Evolutionary conservation across 2,113 vertebrate species (phyloP).

Genomic region (Mesembrinibis cayennensis): DNA sequence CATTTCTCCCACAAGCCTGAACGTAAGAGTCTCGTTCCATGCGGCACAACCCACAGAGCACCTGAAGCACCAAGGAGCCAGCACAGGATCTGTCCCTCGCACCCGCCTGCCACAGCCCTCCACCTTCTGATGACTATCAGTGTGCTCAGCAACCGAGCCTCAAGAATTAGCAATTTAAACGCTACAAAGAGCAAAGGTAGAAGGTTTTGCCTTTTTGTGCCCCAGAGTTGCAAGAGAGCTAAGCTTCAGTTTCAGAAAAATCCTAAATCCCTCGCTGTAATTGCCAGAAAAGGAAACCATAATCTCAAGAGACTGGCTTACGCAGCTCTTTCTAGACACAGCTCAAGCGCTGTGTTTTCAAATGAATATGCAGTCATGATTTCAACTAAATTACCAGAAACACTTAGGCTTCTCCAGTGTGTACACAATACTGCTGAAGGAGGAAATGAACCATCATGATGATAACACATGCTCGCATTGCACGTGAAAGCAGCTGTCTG

Average conservation of each 20-base stretch:
- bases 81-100: not conserved
- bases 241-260: not conserved
- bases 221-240: not conserved
- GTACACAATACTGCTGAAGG: not conserved
- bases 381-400: slow-evolving; percentile 71
- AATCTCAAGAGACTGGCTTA: not conserved
- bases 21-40: not conserved
- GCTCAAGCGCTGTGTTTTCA: slow-evolving; percentile 25
- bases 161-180: not conserved
- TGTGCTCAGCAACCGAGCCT: not conserved
- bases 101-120: not conserved
- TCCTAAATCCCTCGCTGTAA: not conserved
- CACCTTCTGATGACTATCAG: not conserved
- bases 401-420: not conserved
- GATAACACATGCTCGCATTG: not conserved
- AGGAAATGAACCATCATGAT: slow-evolving; percentile 55
- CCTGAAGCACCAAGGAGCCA: not conserved
- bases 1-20: not conserved
- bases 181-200: not conserved
- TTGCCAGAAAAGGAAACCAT: slow-evolving; percentile 45
- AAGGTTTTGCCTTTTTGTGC: not conserved
- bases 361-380: slow-evolving; percentile 42
- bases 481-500: not conserved
- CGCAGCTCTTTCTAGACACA: slow-evolving; percentile 35
- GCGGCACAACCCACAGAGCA: not conserved